Evolutionary conservation across 2,888 invertebrate species (phyloP).

Genomic region (Drosophila incognita): DNA sequence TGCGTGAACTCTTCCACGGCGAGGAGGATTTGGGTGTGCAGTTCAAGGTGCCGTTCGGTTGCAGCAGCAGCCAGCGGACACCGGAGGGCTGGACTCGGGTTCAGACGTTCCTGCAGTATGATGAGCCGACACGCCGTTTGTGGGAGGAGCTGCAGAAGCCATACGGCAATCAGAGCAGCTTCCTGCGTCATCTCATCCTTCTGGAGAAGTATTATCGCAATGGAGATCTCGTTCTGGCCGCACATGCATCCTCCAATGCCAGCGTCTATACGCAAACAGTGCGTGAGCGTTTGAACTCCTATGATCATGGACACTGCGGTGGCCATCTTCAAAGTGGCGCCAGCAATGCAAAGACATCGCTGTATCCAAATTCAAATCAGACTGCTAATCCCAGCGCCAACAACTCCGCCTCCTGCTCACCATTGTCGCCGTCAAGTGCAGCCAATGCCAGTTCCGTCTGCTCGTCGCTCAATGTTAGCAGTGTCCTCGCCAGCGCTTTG

Average conservation of each 20-base stretch:
- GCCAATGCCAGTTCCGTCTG: neutral
- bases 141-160: conserved; percentile 94
- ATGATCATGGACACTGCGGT: conserved; percentile 87
- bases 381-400: conserved; percentile 4
- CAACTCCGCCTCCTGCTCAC: neutral
- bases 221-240: conserved; percentile 91
- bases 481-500: conserved; percentile 46
- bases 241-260: conserved; percentile 90
- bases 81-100: conserved; percentile 95
- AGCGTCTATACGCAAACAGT: conserved; percentile 92
- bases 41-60: conserved; percentile 91
- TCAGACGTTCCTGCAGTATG: conserved; percentile 91
- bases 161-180: conserved; percentile 94
- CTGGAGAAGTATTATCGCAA: conserved; percentile 93
- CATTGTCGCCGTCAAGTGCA: neutral
- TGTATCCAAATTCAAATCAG: conserved; percentile 10
- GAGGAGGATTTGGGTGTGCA: conserved; percentile 92
- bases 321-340: conserved; percentile 55
- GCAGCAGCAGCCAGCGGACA: conserved; percentile 86
- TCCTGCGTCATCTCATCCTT: conserved; percentile 91
- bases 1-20: conserved; percentile 92
- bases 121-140: conserved; percentile 91
- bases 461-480: neutral
- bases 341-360: neutral
- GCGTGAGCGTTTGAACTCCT: conserved; percentile 91